Conservation (phyloP, 1,140 invertebrate genomes). For the Antheraea mylitta region DNA sequence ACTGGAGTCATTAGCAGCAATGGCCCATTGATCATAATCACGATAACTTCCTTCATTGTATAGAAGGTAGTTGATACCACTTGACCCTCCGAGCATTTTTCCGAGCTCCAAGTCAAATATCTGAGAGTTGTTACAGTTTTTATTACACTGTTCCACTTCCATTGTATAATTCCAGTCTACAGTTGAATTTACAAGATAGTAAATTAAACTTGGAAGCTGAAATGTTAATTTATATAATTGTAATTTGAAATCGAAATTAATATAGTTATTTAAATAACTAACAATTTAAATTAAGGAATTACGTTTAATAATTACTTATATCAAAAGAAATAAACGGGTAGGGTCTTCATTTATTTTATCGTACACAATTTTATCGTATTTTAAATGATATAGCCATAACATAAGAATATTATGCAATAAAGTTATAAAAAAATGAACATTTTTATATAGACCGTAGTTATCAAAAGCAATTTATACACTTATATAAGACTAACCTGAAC, state of each 20-base stretch:
- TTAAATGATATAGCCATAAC: too few species aligned
- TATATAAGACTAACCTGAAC: slow-evolving; percentile 28
- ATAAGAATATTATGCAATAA: too few species aligned
- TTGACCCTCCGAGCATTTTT: slow-evolving; percentile 83
- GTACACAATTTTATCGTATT: too few species aligned
- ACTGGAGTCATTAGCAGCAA: slow-evolving; percentile 78
- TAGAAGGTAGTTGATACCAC: slow-evolving; percentile 86
- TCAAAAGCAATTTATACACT: not conserved
- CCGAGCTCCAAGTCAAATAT: slow-evolving; percentile 35
- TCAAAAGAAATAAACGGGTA: too few species aligned
- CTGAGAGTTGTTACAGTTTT: slow-evolving; percentile 13
- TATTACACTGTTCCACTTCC: slow-evolving; percentile 8
- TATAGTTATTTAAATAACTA: too few species aligned
- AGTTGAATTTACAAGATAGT: slow-evolving; percentile 10
- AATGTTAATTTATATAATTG: not conserved
- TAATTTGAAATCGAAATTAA: too few species aligned
- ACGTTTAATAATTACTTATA: too few species aligned
- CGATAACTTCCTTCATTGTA: slow-evolving; percentile 85
- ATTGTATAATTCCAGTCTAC: slow-evolving; percentile 31
- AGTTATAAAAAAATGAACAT: too few species aligned
- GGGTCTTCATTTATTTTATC: too few species aligned
- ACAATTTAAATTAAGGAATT: too few species aligned
- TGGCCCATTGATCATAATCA: slow-evolving; percentile 86
- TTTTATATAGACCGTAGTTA: too few species aligned
- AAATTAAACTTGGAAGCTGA: slow-evolving; percentile 27